Conservation (phyloP, 2,888 invertebrate species). For the Meghimatium bilineatum region DNA sequence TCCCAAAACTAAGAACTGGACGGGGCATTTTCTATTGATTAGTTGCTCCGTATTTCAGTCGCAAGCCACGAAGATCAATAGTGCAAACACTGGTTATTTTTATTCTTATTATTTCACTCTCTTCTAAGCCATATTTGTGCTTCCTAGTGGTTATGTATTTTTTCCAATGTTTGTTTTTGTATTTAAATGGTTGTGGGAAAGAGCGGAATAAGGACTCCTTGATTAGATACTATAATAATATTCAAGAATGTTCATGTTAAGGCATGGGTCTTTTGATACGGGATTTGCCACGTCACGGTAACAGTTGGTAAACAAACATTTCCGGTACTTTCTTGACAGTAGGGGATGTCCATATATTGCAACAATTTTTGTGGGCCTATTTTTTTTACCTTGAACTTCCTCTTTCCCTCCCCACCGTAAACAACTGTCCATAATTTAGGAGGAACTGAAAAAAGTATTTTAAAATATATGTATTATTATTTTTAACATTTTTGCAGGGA, state of each 20-base stretch:
- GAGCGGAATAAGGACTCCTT: not conserved
- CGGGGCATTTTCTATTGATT: not conserved
- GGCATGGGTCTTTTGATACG: too few relatives aligned
- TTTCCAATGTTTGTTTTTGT: not conserved
- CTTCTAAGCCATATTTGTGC: conserved; percentile 23
- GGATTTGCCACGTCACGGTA: too few relatives aligned
- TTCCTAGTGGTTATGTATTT: not conserved
- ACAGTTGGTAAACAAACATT: too few relatives aligned
- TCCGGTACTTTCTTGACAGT: too few relatives aligned
- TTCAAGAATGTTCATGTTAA: not conserved
- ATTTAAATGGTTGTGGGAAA: not conserved
- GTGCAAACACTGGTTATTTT: conserved; percentile 14
- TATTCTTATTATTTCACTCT: not conserved
- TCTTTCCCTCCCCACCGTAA: too few relatives aligned
- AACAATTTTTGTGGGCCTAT: too few relatives aligned
- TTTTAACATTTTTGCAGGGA: too few relatives aligned
- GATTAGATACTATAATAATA: not conserved
- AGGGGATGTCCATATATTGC: too few relatives aligned
- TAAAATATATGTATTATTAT: too few relatives aligned
- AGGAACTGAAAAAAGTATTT: too few relatives aligned
- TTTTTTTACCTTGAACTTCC: too few relatives aligned
- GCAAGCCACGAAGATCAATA: not conserved
- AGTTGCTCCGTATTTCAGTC: not conserved
- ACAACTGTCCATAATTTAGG: too few relatives aligned
- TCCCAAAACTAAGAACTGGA: not conserved